Evolutionary conservation across 2,113 vertebrate species (phyloP), one percentile per base, ranked within the genome.

Genomic region (Petroica traversi): DNA sequence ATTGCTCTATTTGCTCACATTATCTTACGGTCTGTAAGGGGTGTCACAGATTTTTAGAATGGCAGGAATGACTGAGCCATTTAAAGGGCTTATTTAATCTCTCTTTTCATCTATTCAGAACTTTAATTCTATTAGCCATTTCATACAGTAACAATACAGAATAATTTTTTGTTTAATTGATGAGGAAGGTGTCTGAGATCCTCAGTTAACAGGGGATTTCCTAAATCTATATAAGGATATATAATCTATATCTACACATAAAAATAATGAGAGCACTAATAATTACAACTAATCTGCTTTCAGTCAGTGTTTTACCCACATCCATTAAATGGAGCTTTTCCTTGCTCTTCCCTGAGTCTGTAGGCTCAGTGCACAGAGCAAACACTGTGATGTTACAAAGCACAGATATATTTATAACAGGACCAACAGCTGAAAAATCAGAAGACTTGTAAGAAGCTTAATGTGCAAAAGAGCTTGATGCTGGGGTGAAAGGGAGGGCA

Each of bases 381-480:
- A 79, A 54, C 0, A 0, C 52, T 64, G 79, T 92, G 88, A 92
- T 0, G 0, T 66, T 77, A 45, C 36, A 92, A 80, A 93, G 77
- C 89, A 82, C 48, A 93, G 64, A 82, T 38, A 34, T 74, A 81
- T 95, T 94, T 94, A 28, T 82, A 91, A 86, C 64, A 68, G 34
- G 19, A 93, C 82, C 82, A 88, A 46, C 31, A 91, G 85, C 90
- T 94, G 85, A 90, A 93, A 96, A 92, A 87, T 87, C 76, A 62
- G 80, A 93, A 75, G 92, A 79, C 73, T 89, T 68, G 14, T 95
- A 96, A 96, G 96, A 93, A 96, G 96, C 92, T 96, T 97, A 96
- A 87, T 54, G 73, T 89, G 88, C 76, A 91, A 75, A 24, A 93
- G 76, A 89, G 88, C 93, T 92, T 92, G 92, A 84, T 88, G 92